A percentile compares a stretch with the other conserved stretches of the same genome.
Evolutionary conservation across 2,888 invertebrate species (phyloP).

Genomic region (Sarcophaga carnaria): DNA sequence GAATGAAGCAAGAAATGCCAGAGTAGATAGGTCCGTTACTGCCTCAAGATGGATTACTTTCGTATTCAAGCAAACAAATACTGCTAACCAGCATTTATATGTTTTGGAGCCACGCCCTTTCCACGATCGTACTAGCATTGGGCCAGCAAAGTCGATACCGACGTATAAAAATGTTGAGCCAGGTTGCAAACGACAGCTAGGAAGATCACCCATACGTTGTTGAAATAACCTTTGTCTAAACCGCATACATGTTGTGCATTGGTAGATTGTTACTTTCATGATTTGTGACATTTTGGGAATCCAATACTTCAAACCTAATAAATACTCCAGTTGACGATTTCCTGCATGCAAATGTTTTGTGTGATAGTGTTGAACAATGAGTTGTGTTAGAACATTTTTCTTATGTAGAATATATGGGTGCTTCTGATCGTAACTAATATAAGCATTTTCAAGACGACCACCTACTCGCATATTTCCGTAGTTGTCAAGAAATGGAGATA

Average conservation of each 20-base stretch:
- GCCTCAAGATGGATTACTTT: slow-evolving; percentile 57
- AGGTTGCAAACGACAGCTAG: slow-evolving; percentile 45
- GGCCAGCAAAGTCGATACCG: slow-evolving; percentile 58
- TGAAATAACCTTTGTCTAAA: slow-evolving; percentile 39
- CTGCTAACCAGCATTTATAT: slow-evolving; percentile 54
- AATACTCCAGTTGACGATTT: neutral
- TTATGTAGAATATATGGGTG: slow-evolving; percentile 34
- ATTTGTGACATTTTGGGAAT: slow-evolving; percentile 38
- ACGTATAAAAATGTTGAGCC: slow-evolving; percentile 39
- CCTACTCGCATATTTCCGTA: slow-evolving; percentile 25
- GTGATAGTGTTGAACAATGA: slow-evolving; percentile 1
- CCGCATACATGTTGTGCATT: slow-evolving; percentile 58
- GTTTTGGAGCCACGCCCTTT: slow-evolving; percentile 49
- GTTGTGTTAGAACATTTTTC: neutral
- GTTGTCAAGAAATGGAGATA: slow-evolving; percentile 24
- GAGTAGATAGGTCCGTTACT: slow-evolving; percentile 65
- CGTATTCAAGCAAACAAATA: slow-evolving; percentile 58
- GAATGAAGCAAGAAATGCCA: slow-evolving; percentile 73
- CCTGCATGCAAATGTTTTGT: slow-evolving; percentile 6
- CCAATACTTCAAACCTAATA: slow-evolving; percentile 29
- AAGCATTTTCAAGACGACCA: slow-evolving; percentile 23
- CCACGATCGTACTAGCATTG: slow-evolving; percentile 49
- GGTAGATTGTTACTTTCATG: slow-evolving; percentile 58
- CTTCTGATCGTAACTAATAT: slow-evolving; percentile 14
- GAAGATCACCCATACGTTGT: slow-evolving; percentile 69